Evolutionary conservation across 2,888 invertebrate species (phyloP).

Genomic region (Andrena fulva): DNA sequence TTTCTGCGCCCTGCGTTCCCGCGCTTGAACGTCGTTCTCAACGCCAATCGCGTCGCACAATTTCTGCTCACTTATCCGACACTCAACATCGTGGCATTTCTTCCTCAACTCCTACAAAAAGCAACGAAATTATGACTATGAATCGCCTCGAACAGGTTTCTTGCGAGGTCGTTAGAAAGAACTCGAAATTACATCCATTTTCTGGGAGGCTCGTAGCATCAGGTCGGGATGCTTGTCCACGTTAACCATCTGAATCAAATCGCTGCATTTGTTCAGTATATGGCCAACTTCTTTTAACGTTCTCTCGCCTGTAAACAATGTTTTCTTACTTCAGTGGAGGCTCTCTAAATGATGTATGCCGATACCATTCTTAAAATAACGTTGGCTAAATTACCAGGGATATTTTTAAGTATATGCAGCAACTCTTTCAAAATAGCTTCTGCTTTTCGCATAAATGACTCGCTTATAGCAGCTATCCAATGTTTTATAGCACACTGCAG

Average conservation of each 20-base stretch:
- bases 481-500: slow-evolving; percentile 82
- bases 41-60: slow-evolving; percentile 70
- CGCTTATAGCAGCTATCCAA: slow-evolving; percentile 83
- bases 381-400: slow-evolving; percentile 65
- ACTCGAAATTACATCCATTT: slow-evolving; percentile 69
- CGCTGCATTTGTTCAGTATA: slow-evolving; percentile 74
- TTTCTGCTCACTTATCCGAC: slow-evolving; percentile 60
- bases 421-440: slow-evolving; percentile 73
- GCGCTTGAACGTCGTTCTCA: slow-evolving; percentile 60
- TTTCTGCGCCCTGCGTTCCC: slow-evolving; percentile 69
- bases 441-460: slow-evolving; percentile 76
- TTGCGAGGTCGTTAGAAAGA: not conserved
- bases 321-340: not conserved
- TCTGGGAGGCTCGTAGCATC: slow-evolving; percentile 50
- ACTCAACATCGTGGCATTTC: slow-evolving; percentile 65
- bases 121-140: not conserved
- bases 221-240: slow-evolving; percentile 71
- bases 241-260: slow-evolving; percentile 76
- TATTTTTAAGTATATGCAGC: slow-evolving; percentile 62
- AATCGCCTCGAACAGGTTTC: not conserved
- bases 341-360: not conserved
- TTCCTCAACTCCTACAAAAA: slow-evolving; percentile 71
- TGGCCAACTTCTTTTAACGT: slow-evolving; percentile 73
- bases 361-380: not conserved
- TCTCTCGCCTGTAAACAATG: slow-evolving; percentile 62